phyloP scores from a whole-genome alignment of 2,888 invertebrate genomes.

The Stenodera caucasica region DNA sequence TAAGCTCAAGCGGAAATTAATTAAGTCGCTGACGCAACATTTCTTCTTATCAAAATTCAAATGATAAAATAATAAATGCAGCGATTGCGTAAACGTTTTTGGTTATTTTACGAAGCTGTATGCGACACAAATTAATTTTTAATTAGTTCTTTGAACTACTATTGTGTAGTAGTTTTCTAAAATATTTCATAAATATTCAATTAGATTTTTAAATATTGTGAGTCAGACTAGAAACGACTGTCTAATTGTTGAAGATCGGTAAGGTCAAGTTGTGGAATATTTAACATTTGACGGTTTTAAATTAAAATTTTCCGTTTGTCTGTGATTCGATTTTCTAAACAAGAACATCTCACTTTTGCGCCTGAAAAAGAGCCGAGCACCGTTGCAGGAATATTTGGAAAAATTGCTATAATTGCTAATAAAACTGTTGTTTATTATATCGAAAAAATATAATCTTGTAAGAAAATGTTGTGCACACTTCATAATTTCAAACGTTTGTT shows the following conservation, averaged over 20 bases:
- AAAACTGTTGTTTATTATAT: too few relatives aligned
- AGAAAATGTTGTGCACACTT: background rate
- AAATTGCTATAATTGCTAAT: too few relatives aligned
- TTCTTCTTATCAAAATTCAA: background rate
- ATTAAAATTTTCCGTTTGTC: background rate
- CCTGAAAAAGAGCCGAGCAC: too few relatives aligned
- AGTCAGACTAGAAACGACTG: background rate
- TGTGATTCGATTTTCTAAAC: too few relatives aligned
- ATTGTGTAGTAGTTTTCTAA: background rate
- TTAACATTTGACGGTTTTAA: background rate
- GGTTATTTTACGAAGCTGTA: too few relatives aligned
- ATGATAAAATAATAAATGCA: background rate
- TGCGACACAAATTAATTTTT: background rate
- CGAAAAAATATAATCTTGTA: background rate
- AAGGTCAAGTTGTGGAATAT: slow-evolving; percentile 4
- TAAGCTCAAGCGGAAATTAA: background rate
- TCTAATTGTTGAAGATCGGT: slow-evolving; percentile 2
- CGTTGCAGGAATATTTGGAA: too few relatives aligned
- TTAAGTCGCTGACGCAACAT: background rate
- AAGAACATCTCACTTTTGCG: too few relatives aligned
- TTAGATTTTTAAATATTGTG: background rate
- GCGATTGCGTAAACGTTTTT: slow-evolving; percentile 27
- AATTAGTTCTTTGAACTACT: slow-evolving; percentile 6
- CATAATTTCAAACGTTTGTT: slow-evolving; percentile 4
- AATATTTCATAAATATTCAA: slow-evolving; percentile 3